A percentile compares a stretch with the other conserved stretches of the same genome.
These are phyloP conservation scores for Lacerta viridis DNA, from an alignment of 2,797 vertebrate genomes.

Conservation along the genomic window DNA sequence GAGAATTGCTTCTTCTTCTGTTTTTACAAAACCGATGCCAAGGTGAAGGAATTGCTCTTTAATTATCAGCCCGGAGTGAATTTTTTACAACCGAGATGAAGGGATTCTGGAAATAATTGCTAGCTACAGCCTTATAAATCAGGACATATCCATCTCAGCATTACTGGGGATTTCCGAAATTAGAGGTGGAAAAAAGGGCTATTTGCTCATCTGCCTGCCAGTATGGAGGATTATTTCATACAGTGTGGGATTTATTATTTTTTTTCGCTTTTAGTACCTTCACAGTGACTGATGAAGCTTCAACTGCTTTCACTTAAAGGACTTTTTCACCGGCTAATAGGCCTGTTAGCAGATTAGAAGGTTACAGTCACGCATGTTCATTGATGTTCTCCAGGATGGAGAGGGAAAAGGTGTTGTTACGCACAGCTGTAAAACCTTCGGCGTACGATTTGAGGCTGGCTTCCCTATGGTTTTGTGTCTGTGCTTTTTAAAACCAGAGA, in stretches of 20 bases:
- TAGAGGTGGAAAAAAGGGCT: constrained; percentile 71
- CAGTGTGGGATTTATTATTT: constrained; percentile 44
- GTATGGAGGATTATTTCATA: constrained; percentile 64
- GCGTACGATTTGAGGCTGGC: not conserved
- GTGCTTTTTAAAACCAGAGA: not conserved
- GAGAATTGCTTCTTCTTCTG: constrained; percentile 50
- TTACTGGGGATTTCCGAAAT: constrained; percentile 75
- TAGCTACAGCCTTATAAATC: constrained; percentile 77
- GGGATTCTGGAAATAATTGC: constrained; percentile 78
- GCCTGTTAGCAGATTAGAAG: constrained; percentile 40
- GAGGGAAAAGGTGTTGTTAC: constrained; percentile 3
- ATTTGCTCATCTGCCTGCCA: constrained; percentile 58
- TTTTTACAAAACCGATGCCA: constrained; percentile 65
- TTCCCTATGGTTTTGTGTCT: not conserved
- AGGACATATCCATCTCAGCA: constrained; percentile 72
- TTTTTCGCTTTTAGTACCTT: constrained; percentile 28
- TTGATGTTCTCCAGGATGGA: constrained; percentile 14
- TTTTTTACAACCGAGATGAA: constrained; percentile 78
- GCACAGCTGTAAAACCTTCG: not conserved
- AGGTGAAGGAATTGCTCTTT: constrained; percentile 78
- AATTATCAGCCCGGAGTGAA: constrained; percentile 77
- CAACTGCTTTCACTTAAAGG: constrained; percentile 48
- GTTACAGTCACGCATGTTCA: accelerated
- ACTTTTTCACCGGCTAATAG: constrained; percentile 18
- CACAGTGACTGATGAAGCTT: constrained; percentile 16